Conservation (phyloP, 2,888 invertebrate species). For the Lycocerus yunnanus region DNA sequence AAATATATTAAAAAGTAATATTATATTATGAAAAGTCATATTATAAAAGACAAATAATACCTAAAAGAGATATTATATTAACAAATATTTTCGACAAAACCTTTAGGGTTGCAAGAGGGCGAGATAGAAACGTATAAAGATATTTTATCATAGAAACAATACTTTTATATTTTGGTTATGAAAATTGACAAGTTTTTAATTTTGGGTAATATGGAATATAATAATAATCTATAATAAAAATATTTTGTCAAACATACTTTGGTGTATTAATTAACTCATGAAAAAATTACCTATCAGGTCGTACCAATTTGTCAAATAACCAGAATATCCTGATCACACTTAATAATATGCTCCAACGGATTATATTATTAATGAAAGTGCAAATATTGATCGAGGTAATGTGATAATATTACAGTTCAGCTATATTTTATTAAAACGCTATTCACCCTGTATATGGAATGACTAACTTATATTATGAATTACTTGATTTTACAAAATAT, state of each 20-base stretch:
- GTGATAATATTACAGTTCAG: background rate
- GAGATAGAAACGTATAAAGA: too few relatives aligned
- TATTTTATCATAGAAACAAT: too few relatives aligned
- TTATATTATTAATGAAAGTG: background rate
- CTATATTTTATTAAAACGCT: background rate
- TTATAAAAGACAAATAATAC: background rate
- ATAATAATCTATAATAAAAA: background rate
- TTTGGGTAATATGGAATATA: background rate
- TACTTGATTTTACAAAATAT: too few relatives aligned
- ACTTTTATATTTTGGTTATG: too few relatives aligned
- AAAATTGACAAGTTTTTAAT: background rate
- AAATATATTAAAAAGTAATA: background rate
- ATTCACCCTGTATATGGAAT: too few relatives aligned
- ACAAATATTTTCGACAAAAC: background rate
- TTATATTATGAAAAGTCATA: too few relatives aligned
- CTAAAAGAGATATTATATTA: background rate
- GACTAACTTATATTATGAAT: too few relatives aligned
- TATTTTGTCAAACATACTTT: background rate
- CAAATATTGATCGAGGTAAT: background rate
- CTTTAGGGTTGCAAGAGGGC: background rate
- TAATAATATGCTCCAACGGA: background rate
- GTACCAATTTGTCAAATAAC: background rate
- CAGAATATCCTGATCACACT: background rate
- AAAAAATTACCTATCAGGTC: background rate
- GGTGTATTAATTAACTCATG: background rate